Evolutionary conservation across 2,797 vertebrate species (phyloP).

Genomic region (Otus scops): DNA sequence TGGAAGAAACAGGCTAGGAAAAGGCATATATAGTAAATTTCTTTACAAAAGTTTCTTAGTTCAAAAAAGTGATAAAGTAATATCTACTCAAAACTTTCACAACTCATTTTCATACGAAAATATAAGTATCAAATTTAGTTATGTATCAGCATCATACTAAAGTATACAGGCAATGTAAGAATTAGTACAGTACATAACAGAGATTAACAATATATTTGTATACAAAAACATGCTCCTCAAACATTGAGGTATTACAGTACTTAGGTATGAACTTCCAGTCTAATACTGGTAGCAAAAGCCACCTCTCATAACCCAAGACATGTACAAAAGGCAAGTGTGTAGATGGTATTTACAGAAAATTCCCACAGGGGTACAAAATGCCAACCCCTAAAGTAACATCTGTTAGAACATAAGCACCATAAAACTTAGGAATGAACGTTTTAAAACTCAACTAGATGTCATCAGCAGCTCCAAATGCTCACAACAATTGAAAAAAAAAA

Average conservation of each 20-base stretch:
- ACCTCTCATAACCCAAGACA: constrained; percentile 85
- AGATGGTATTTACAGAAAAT: constrained; percentile 97
- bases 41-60: constrained; percentile 96
- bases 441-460: constrained; percentile 75
- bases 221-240: constrained; percentile 96
- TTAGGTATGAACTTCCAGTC: constrained; percentile 99
- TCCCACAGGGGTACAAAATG: constrained; percentile 78
- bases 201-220: constrained; percentile 93
- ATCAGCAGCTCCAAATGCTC: constrained; percentile 76
- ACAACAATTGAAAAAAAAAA: constrained; percentile 56
- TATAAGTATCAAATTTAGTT: constrained; percentile 99
- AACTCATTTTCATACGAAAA: constrained; percentile 99
- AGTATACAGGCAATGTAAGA: constrained; percentile 97
- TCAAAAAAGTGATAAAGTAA: constrained; percentile 98
- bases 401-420: constrained; percentile 92
- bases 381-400: constrained; percentile 89
- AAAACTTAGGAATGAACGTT: constrained; percentile 81
- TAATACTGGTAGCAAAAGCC: constrained; percentile 90
- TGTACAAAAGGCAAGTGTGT: constrained; percentile 95
- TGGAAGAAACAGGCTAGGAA: constrained; percentile 89
- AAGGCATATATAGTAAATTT: constrained; percentile 93
- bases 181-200: constrained; percentile 95
- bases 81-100: constrained; percentile 96
- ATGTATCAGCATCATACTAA: constrained; percentile 99
- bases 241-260: constrained; percentile 99